Base-by-base conservation (phyloP, 2,888 invertebrate species). In the Eulithis testata region DNA sequence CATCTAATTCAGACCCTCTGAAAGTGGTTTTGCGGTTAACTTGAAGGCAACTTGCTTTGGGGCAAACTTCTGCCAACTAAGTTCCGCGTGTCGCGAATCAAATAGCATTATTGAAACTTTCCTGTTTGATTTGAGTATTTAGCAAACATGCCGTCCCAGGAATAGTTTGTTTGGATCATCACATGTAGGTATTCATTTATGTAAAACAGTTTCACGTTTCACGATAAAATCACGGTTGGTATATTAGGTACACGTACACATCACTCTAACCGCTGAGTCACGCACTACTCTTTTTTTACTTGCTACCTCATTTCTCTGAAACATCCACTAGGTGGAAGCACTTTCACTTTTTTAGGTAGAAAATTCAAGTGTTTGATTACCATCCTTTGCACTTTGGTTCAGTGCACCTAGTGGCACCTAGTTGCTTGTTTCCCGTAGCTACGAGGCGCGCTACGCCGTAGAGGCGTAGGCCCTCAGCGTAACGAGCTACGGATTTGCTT, bases 41-140 rank as follows among this genome's bases (percentile, higher is more conserved):
- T 47, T 47, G 7, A 14, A 1, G 45, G 7, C 45, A 47, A 47
- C 45, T 47, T 47, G 45, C 4, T 12, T 47, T 47, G 45, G 6
- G 45, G 12, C 5, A 12, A 47, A 47, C 12, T 47, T 12, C 45
- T 11, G 45, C 14, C 14, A 12, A 47, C 12, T 8, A 14, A 47
- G 14, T 47, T 14, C 45, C 45, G 45, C 12, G 6, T 14, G 14
- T 5, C 12, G 45, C 40, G 40, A 40, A 40, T 40, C 8, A 40
- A 40, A 47, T 12, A 47, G 45, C 12, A 14, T 47, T 47, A 47
- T 47, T 47, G 45, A 47, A 47, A 47, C 14, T 12, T 47, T 47
- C 45, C 45, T 47, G 45, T 47, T 47, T 47, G 6, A 47, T 47
- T 47, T 14, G 45, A 47, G 12, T 47, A 12, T 12, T 47, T 47